Evolutionary conservation across 1,140 invertebrate genomes (phyloP).

Genomic region (Archivesica marissinica): DNA sequence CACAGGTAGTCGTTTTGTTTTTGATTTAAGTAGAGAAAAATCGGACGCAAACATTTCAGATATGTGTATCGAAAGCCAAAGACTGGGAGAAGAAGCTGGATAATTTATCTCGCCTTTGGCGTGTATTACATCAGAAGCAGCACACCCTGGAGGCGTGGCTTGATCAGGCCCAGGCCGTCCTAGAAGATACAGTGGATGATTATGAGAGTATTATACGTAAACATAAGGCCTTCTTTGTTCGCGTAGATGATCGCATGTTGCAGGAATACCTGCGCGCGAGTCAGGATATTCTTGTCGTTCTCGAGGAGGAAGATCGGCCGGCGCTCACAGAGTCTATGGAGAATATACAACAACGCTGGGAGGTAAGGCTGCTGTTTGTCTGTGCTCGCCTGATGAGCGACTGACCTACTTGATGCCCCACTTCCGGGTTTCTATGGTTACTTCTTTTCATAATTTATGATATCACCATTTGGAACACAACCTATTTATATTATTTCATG

Average conservation of each 20-base stretch:
- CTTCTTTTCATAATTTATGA: conserved; percentile 42
- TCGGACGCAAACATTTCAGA: conserved; percentile 60
- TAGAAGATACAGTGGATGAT: conserved; percentile 92
- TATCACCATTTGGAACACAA: conserved; percentile 57
- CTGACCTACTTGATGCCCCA: conserved; percentile 53
- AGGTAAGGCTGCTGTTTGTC: conserved; percentile 67
- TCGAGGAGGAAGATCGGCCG: conserved; percentile 88
- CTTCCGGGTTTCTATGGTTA: not conserved
- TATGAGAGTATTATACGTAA: conserved; percentile 91
- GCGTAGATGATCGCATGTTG: conserved; percentile 91
- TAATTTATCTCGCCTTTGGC: conserved; percentile 92
- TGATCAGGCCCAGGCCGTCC: conserved; percentile 91
- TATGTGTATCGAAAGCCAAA: conserved; percentile 83
- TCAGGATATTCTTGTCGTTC: conserved; percentile 90
- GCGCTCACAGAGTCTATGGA: conserved; percentile 84
- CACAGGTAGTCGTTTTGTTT: too few relatives aligned
- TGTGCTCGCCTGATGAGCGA: conserved; percentile 51
- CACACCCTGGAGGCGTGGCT: conserved; percentile 93
- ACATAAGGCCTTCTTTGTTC: conserved; percentile 91
- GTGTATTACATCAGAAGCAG: conserved; percentile 92
- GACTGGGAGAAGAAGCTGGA: conserved; percentile 91
- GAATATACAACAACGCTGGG: conserved; percentile 72
- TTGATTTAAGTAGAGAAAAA: conserved; percentile 18
- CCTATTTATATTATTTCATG: conserved; percentile 10
- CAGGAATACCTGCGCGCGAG: conserved; percentile 91